Base-by-base conservation (phyloP, 2,888 invertebrate species). In the Hydrotaea cyrtoneurina region DNA sequence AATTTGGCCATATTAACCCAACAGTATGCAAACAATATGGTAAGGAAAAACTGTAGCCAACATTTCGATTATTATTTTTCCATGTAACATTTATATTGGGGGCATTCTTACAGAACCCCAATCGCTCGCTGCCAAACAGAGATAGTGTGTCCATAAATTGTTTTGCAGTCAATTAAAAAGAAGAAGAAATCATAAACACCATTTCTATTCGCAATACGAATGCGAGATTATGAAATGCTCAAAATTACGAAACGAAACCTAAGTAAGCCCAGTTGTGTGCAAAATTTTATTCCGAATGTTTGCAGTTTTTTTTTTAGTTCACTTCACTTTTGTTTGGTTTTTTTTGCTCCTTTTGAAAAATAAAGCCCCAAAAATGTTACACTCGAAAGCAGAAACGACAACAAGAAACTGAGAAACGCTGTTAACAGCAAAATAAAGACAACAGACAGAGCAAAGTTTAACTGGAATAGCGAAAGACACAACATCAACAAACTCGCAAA, bases 221-320 rank as follows among this genome's bases (percentile, higher is more conserved):
- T 62, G n/a, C 36, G 15, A n/a, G 31, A 17, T 82, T 82, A 78
- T 71, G 71, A 78, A 78, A 82, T 82, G 17, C 21, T 55, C 53
- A 21, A 69, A 74, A 36, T 21, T 46, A 19, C 77, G 64, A 71
- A 59, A 21, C 19, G 21, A 19, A 50, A 31, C 39, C 19, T 72
- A 77, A 77, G 72, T 50, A 76, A 80, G 59, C 76, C 43, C 39
- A 69, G n/a, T 31, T 19, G 31, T 31, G 26, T 59, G 50, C 26
- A 73, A 78, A n/a, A 59, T 36, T 76, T 31, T 26, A 8, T 66
- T 66, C 26, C 43, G 62, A 64, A 36, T 46, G 55, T 55, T 77
- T 77, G 21, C 53, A 71, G 15, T 71, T 71, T 69, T 26, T 53
- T 53, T 23, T n/a, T 39, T 62, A n/a, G 13, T 50, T 50, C n/a